Evolutionary conservation across 53 echinoderm and acorn worm genomes (phyloP), one percentile per base, ranked within the genome.

Genomic region (Hippasteria phrygiana): DNA sequence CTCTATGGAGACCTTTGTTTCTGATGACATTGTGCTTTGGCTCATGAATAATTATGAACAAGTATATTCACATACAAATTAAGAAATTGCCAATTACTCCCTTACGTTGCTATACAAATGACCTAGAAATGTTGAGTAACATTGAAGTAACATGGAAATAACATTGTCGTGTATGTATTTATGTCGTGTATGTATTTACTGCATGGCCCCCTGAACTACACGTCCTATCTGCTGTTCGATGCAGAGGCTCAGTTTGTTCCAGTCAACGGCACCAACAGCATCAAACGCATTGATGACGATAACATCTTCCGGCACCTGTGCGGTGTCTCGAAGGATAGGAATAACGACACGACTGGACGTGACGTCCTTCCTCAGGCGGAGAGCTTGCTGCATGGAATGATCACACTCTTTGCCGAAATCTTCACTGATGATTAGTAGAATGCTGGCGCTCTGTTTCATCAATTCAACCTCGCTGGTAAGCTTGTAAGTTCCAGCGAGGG

Each of bases 151-250:
- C n/a, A n/a, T n/a, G n/a, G n/a, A n/a, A n/a, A n/a, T n/a, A n/a
- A n/a, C n/a, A n/a, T n/a, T n/a, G n/a, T n/a, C n/a, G n/a, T n/a
- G n/a, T n/a, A n/a, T n/a, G n/a, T n/a, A n/a, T n/a, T n/a, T n/a
- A n/a, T n/a, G n/a, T n/a, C n/a, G n/a, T n/a, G n/a, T n/a, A n/a
- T n/a, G n/a, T n/a, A n/a, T n/a, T n/a, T n/a, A n/a, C n/a, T n/a
- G n/a, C n/a, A n/a, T n/a, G n/a, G n/a, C n/a, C n/a, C n/a, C n/a
- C n/a, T n/a, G n/a, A n/a, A n/a, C n/a, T n/a, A n/a, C n/a, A n/a
- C n/a, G 59, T 8, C 17, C 59, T 67, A 82, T 45, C 46, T 65
- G 82, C 66, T 82, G 82, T 66, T 82, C 82, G 45, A 82, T 82
- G 33, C 43, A 45, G 24, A 45, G 64, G 3, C 65, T 66, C 82